Base-by-base conservation (phyloP, 2,888 invertebrate species). In the Yponomeuta sedellus region DNA sequence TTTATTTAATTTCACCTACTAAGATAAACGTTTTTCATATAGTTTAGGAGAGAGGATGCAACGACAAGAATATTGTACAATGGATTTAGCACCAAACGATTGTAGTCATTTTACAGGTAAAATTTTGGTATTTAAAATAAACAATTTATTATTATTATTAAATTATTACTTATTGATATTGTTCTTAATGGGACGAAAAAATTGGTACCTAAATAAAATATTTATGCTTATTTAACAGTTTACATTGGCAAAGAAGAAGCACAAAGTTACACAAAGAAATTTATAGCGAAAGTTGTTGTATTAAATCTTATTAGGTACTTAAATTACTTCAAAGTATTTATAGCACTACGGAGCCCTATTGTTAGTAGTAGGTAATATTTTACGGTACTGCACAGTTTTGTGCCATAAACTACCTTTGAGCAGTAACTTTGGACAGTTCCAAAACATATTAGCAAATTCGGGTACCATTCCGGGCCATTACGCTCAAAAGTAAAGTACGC, bases 361-460 rank as follows among this genome's bases (percentile, higher is more conserved):
- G 16, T 52, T 12, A 16, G 44, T 34, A 34, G 34, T 34, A 5
- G 44, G 44, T 52, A 12, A 52, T 52, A 52, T 52, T 52, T 52
- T 52, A 52, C 44, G 16, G 44, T 16, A 52, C 44, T 52, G 44
- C 44, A 16, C 44, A 52, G 44, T 52, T 52, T 52, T 52, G 44
- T 52, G 16, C 44, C 16, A 52, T 62, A 34, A 62, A 62, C 34
- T 39, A 34, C 16, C 8, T 62, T 39, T n/a, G 34, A 20, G 25
- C 57, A 22, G 22, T 59, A 62, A 62, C 62, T 62, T 39, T 34
- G n/a, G 61, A 34, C 34, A 62, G 62, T 62, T 62, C 62, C 44
- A 39, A n/a, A 34, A 69, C 69, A 66, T 64, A 70, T 70, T 70
- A 70, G 68, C 64, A 69, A 70, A 67, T 70, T 68, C 61, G 61